A percentile compares a stretch with the other conserved stretches of the same genome.
phyloP scores from a whole-genome alignment of 1,140 invertebrate genomes.

The Oryctes rhinoceros region DNA sequence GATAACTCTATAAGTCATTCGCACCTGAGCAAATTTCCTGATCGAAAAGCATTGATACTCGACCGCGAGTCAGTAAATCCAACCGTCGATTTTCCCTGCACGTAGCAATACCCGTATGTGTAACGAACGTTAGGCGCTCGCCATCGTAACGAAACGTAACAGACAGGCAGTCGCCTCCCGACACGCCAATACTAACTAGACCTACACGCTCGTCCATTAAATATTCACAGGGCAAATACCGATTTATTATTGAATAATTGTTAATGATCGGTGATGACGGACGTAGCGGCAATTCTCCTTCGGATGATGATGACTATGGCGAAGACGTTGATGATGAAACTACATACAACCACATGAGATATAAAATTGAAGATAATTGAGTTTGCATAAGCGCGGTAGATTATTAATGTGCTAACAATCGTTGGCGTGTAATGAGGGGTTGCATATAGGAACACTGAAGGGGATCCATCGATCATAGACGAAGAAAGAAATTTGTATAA shows the following conservation, averaged over 20 bases:
- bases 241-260: slow-evolving; percentile 57
- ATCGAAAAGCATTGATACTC: slow-evolving; percentile 7
- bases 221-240: slow-evolving; percentile 55
- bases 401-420: slow-evolving; percentile 41
- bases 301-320: slow-evolving; percentile 38
- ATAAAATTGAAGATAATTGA: slow-evolving; percentile 53
- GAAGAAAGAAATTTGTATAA: neutral
- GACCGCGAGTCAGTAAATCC: neutral
- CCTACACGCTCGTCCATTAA: slow-evolving; percentile 46
- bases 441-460: slow-evolving; percentile 17
- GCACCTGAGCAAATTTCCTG: slow-evolving; percentile 32
- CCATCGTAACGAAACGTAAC: neutral
- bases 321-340: slow-evolving; percentile 48
- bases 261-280: slow-evolving; percentile 52
- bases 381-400: slow-evolving; percentile 46
- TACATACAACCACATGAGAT: slow-evolving; percentile 43
- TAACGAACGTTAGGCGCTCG: neutral
- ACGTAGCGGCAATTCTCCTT: slow-evolving; percentile 8
- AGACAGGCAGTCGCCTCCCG: slow-evolving; percentile 39
- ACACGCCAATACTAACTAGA: slow-evolving; percentile 42
- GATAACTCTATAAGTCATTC: slow-evolving; percentile 6
- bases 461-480: neutral
- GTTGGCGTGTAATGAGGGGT: slow-evolving; percentile 26
- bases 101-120: neutral
- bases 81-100: slow-evolving; percentile 6